Evolutionary conservation across 2,113 vertebrate species (phyloP), one percentile per base, ranked within the genome.

Genomic region (Zootoca vivipara): DNA sequence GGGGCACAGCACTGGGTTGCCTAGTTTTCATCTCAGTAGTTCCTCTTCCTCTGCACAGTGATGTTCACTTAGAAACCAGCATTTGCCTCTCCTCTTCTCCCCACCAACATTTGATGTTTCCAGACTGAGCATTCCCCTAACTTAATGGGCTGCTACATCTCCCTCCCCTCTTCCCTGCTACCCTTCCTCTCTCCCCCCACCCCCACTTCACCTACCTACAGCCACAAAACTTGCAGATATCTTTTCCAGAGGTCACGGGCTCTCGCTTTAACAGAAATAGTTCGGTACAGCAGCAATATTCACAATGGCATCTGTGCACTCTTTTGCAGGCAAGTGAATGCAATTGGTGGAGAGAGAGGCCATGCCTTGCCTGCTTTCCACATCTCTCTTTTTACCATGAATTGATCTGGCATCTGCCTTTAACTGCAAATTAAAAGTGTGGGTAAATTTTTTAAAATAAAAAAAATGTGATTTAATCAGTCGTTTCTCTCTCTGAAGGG

Each of bases 341-440:
- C 72, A 40, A 22, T 16, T 42, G 18, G 16, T 33, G 13, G 18
- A n/a, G 67, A n/a, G 67, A 78, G 35, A 6, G 2, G 5, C 24
- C 1, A n/a, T 13, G 2, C 40, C 7, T 24, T 70, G 40, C 42
- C 40, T 4, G 13, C 58, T 79, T 69, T 40, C 38, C 7, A 0
- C 3, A 1, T 46, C 40, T 65, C 58, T 24, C 4, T 33, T 33
- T 22, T 12, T 58, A 16, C 2, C 22, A 20, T 46, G 46, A 79
- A 79, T 79, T 79, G 85, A 33, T 56, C 70, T 35, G 26, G 46
- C 85, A 86, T 42, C 64, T 52, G 64, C 28, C 64, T 86, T 81
- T 86, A 46, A 86, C 46, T 80, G 85, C 70, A 52, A 33, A 82
- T 46, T 46, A 82, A 28, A 67, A 75, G 40, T 75, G 69, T 26